Percentiles rank a stretch among this genome's conserved stretches.
phyloP scores from a whole-genome alignment of 1,140 invertebrate genomes.

The Zaprionus davidi region DNA sequence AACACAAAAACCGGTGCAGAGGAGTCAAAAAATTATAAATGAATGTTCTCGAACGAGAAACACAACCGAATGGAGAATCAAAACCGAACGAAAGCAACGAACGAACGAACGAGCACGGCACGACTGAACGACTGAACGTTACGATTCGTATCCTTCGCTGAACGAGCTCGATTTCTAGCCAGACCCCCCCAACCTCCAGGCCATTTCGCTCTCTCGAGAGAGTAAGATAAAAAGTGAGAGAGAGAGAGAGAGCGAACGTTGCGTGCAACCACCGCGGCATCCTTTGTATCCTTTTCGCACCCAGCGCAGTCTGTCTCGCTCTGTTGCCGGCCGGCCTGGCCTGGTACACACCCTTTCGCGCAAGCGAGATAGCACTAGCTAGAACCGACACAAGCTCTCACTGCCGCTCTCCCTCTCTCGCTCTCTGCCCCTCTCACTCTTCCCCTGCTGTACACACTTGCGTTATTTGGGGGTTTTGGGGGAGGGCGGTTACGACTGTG shows the following conservation, averaged over 20 bases:
- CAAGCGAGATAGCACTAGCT: constrained; percentile 17
- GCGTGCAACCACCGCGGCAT: constrained; percentile 3
- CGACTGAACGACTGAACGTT: constrained; percentile 69
- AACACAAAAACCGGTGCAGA: constrained; percentile 83
- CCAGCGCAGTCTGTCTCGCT: constrained; percentile 21
- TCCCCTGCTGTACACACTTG: not conserved
- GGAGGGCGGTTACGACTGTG: not conserved
- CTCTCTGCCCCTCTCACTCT: not conserved
- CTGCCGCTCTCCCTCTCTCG: not conserved
- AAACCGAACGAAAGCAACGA: constrained; percentile 84
- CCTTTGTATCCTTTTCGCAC: constrained; percentile 16
- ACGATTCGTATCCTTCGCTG: constrained; percentile 21
- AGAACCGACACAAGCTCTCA: not conserved
- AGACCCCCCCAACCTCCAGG: not conserved
- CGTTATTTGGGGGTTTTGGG: not conserved
- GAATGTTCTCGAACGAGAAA: constrained; percentile 84
- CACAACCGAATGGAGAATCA: constrained; percentile 81
- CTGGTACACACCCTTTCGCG: constrained; percentile 71
- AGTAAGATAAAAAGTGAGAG: not conserved
- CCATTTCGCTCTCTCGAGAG: not conserved
- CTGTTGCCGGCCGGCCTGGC: constrained; percentile 9
- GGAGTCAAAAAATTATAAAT: constrained; percentile 84
- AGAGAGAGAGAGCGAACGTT: not conserved
- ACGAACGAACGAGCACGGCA: constrained; percentile 84
- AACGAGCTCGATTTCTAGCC: constrained; percentile 3